Percentiles rank a stretch among this genome's conserved stretches.
phyloP scores from a whole-genome alignment of 2,888 invertebrate species.

The Chrysodeixis includens region DNA sequence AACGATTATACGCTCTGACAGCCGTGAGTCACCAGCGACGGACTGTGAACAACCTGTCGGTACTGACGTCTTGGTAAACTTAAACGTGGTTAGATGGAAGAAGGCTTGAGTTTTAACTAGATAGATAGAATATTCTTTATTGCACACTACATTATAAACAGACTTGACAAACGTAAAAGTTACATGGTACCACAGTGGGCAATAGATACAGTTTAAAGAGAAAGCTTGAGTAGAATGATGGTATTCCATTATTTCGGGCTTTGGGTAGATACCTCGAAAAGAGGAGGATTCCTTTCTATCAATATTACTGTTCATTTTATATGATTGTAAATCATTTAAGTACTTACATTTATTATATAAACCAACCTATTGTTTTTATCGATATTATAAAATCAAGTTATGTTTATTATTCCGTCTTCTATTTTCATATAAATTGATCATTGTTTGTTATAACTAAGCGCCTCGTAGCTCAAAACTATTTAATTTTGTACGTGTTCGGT shows the following conservation, averaged over 20 bases:
- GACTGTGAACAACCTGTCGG: conserved; percentile 18
- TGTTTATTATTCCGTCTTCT: neutral
- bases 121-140: too few species aligned
- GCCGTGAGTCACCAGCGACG: conserved; percentile 57
- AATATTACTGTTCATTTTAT: too few species aligned
- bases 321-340: too few species aligned
- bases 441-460: conserved; percentile 7
- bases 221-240: too few species aligned
- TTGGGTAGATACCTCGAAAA: too few species aligned
- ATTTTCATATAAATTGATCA: neutral
- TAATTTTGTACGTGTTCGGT: conserved; percentile 31
- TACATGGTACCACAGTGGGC: too few species aligned
- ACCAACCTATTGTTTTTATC: neutral
- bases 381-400: neutral
- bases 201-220: too few species aligned
- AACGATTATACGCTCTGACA: conserved; percentile 61
- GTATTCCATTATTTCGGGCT: too few species aligned
- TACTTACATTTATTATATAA: neutral
- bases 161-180: too few species aligned
- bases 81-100: neutral
- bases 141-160: too few species aligned
- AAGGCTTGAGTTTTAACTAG: too few species aligned
- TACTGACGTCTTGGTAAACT: conserved; percentile 19
- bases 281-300: too few species aligned
- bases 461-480: conserved; percentile 40